Evolutionary conservation across 2,888 invertebrate species (phyloP).

Genomic region (Eupithecia exiguata): DNA sequence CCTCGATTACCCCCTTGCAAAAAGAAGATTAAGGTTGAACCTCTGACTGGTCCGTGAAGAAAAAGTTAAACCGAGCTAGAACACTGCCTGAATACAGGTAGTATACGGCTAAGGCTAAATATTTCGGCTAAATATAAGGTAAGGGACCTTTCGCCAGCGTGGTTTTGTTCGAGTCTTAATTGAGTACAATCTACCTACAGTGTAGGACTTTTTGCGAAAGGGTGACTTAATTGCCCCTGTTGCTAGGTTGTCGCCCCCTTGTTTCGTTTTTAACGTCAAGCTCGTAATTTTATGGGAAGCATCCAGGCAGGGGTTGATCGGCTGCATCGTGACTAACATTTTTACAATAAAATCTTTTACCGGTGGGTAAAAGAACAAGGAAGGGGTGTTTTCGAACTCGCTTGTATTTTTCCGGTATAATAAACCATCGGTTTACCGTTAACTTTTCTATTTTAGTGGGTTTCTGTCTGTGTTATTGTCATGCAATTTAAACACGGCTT

Average conservation of each 20-base stretch:
- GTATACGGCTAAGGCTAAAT: neutral
- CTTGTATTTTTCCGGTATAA: neutral
- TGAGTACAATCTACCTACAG: conserved; percentile 3
- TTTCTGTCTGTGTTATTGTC: neutral
- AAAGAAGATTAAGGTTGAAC: neutral
- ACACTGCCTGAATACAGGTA: neutral
- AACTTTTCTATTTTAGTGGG: neutral
- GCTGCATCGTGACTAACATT: conserved; percentile 16
- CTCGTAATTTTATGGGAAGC: conserved; percentile 21
- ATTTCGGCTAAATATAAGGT: neutral
- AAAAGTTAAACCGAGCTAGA: neutral
- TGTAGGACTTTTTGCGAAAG: conserved; percentile 18
- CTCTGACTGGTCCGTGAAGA: neutral
- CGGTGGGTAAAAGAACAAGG: neutral
- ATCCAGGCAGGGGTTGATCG: conserved; percentile 16
- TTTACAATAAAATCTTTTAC: conserved; percentile 12
- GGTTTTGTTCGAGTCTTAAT: neutral
- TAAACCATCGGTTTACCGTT: neutral
- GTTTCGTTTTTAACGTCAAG: conserved; percentile 23
- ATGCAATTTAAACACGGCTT: conserved; percentile 1
- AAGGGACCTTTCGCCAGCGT: neutral
- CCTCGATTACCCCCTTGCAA: neutral
- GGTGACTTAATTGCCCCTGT: conserved; percentile 17
- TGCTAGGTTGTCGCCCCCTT: conserved; percentile 28
- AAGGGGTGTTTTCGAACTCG: neutral